These are phyloP conservation scores for Aphodius granarius DNA, from an alignment of 2,888 invertebrate species.

Conservation along the genomic window DNA sequence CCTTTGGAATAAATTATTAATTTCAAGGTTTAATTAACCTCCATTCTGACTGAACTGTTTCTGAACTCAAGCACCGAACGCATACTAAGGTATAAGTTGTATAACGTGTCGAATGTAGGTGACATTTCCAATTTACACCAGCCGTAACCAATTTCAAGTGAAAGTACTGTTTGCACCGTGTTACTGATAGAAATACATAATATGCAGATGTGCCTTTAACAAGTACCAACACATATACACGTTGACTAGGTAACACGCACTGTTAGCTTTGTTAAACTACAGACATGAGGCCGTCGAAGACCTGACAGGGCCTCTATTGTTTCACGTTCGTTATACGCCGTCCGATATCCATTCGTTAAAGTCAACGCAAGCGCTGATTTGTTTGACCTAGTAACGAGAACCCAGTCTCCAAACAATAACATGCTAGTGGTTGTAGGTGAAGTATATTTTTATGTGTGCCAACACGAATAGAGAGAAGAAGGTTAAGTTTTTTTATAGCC, in stretches of 20 bases:
- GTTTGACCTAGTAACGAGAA: background rate
- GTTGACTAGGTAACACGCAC: background rate
- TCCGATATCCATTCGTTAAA: background rate
- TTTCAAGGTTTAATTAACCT: no score
- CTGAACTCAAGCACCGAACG: background rate
- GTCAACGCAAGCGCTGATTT: background rate
- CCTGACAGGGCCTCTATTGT: background rate
- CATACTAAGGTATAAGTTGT: background rate
- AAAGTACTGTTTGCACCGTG: background rate
- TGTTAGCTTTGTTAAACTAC: background rate
- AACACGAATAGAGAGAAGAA: background rate
- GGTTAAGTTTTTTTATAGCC: background rate
- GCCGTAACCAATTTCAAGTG: background rate
- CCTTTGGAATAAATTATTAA: no score
- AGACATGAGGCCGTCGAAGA: background rate
- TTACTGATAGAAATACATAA: background rate
- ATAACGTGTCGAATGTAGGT: background rate
- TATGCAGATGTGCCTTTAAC: background rate
- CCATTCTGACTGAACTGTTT: no score
- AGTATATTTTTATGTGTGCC: background rate
- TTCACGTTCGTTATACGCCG: background rate
- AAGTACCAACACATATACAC: background rate
- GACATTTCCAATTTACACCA: background rate
- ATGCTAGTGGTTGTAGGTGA: background rate
- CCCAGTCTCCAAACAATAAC: background rate